Evolutionary conservation across 2,113 vertebrate genomes (phyloP).

Genomic region (Pteropus alecto): DNA sequence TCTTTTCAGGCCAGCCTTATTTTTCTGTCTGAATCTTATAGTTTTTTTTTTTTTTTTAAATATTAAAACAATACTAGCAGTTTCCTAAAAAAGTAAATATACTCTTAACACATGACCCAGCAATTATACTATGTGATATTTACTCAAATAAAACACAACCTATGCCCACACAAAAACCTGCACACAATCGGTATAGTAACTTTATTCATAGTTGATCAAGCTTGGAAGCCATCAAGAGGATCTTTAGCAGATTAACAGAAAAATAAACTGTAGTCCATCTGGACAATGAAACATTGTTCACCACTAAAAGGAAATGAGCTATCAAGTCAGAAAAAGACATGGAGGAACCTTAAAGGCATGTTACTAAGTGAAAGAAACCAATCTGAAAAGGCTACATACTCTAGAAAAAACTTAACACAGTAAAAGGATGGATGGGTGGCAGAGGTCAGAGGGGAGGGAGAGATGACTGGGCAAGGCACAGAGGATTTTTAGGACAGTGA

Average conservation of each 20-base stretch:
- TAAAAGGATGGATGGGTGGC: not conserved
- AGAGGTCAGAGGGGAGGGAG: not conserved
- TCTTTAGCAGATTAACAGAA: not conserved
- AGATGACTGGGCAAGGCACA: accelerated
- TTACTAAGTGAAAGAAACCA: not conserved
- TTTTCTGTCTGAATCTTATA: not conserved
- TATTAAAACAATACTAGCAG: not conserved
- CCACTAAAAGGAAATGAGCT: not conserved
- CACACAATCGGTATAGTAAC: not conserved
- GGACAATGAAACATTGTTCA: not conserved
- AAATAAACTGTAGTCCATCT: not conserved
- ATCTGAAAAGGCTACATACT: not conserved
- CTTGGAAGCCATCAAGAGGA: not conserved
- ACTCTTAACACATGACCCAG: not conserved
- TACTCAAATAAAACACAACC: not conserved
- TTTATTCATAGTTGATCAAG: not conserved
- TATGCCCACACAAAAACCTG: not conserved
- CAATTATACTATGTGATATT: not conserved
- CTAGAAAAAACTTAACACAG: not conserved
- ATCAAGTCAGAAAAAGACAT: not conserved
- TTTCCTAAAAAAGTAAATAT: not conserved
- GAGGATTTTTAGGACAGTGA: not conserved
- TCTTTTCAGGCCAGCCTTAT: not conserved
- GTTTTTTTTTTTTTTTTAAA: not conserved
- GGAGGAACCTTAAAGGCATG: not conserved